Percentiles rank a stretch among this genome's conserved stretches.
Conservation (phyloP, 2,113 vertebrate species). For the Psittacus erithacus region DNA sequence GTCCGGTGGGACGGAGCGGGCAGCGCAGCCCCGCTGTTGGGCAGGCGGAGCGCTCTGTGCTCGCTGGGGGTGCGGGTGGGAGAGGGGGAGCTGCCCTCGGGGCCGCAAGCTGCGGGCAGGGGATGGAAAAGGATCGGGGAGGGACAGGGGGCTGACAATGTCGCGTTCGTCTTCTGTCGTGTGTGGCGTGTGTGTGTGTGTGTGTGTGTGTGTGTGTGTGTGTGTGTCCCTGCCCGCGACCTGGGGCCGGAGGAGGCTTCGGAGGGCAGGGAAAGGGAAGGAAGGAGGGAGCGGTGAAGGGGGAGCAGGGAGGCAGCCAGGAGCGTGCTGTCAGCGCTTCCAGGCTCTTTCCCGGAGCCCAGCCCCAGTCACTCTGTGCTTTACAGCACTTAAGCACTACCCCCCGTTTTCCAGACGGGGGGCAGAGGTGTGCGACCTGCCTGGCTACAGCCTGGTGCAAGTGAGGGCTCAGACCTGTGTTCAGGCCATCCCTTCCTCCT, state of each 20-base stretch:
- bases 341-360: not conserved
- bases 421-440: not conserved
- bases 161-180: fast-evolving
- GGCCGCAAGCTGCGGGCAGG: not conserved
- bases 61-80: not conserved
- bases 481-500: not conserved
- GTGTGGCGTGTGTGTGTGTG: not conserved
- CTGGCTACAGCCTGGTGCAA: slow-evolving; percentile 19
- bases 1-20: not conserved
- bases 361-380: fast-evolving
- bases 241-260: not conserved
- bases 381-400: not conserved
- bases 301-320: not conserved
- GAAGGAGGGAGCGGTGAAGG: not conserved
- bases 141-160: not conserved
- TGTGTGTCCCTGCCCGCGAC: too few relatives aligned
- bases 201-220: not conserved
- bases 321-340: not conserved
- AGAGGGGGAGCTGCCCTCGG: not conserved
- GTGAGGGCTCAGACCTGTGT: not conserved
- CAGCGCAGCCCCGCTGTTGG: not conserved
- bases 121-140: not conserved
- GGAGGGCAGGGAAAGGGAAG: not conserved
- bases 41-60: not conserved
- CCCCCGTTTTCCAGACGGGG: not conserved